A percentile compares a stretch with the other conserved stretches of the same genome.
These are phyloP conservation scores for Mylabris phalerata DNA, from an alignment of 1,140 invertebrate genomes.

Conservation along the genomic window DNA sequence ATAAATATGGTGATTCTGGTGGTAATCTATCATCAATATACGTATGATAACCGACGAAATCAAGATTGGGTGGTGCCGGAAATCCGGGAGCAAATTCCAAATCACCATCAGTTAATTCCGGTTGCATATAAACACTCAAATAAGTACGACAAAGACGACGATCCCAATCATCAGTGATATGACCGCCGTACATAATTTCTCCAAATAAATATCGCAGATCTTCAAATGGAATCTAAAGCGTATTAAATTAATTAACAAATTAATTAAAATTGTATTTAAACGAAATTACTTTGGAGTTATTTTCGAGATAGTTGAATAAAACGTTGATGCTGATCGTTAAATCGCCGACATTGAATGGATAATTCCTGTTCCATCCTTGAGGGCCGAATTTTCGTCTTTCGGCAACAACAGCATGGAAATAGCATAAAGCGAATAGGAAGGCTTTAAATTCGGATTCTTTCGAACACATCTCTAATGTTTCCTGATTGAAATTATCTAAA, in stretches of 20 bases:
- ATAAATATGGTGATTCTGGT: conserved; percentile 80
- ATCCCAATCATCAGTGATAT: conserved; percentile 96
- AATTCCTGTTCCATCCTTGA: conserved; percentile 87
- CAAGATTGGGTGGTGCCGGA: conserved; percentile 73
- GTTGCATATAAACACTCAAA: conserved; percentile 79
- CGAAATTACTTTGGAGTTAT: conserved; percentile 58
- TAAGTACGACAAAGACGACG: conserved; percentile 80
- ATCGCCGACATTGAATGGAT: conserved; percentile 78
- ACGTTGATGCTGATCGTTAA: conserved; percentile 89
- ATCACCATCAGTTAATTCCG: conserved; percentile 74
- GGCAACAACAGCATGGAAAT: conserved; percentile 91
- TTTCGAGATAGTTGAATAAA: conserved; percentile 89
- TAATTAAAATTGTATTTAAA: conserved; percentile 2
- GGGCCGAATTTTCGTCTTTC: conserved; percentile 90
- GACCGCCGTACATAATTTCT: conserved; percentile 96
- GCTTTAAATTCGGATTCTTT: conserved; percentile 93
- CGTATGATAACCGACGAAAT: conserved; percentile 79
- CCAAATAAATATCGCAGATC: conserved; percentile 90
- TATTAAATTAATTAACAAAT: not conserved
- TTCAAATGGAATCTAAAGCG: conserved; percentile 71
- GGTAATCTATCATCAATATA: conserved; percentile 88
- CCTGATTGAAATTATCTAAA: conserved; percentile 88
- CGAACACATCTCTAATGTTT: conserved; percentile 85
- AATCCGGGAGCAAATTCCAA: conserved; percentile 70
- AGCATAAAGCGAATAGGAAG: conserved; percentile 87